phyloP scores from a whole-genome alignment of 1,140 invertebrate species.

The Scaptodrosophila lebanonensis region DNA sequence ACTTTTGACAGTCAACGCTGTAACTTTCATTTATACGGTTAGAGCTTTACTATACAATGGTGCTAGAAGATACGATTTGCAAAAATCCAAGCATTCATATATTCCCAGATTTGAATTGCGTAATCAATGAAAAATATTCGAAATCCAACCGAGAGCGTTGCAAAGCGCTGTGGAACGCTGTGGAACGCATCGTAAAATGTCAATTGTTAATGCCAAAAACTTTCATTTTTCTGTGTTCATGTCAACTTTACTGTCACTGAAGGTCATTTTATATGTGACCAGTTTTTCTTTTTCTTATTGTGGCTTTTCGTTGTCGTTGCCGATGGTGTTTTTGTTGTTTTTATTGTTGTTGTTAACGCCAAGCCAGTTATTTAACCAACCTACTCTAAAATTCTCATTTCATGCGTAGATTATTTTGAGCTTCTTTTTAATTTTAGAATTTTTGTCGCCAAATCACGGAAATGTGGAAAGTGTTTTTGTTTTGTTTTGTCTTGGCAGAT shows the following conservation, averaged over 20 bases:
- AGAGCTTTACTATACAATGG: constrained; percentile 11
- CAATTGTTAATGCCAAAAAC: constrained; percentile 1
- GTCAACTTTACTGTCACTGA: constrained; percentile 14
- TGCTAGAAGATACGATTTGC: constrained; percentile 54
- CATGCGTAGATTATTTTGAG: constrained; percentile 30
- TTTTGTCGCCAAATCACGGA: constrained; percentile 40
- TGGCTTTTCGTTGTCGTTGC: too few relatives aligned
- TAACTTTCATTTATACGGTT: constrained; percentile 57
- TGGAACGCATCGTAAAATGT: too few relatives aligned
- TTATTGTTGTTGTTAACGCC: not conserved
- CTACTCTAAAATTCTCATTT: constrained; percentile 62
- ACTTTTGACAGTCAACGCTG: constrained; percentile 4
- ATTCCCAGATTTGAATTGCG: constrained; percentile 11
- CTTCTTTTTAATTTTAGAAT: constrained; percentile 13
- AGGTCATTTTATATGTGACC: constrained; percentile 18
- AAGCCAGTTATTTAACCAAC: constrained; percentile 30
- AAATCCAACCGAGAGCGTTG: too few relatives aligned
- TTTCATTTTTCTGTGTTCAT: constrained; percentile 32
- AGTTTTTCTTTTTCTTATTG: constrained; percentile 31
- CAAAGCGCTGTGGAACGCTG: too few relatives aligned
- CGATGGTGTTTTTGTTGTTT: too few relatives aligned
- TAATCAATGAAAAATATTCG: not conserved
- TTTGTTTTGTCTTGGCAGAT: too few relatives aligned
- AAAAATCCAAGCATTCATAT: constrained; percentile 2
- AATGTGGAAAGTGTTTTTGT: constrained; percentile 63